phyloP scores from a whole-genome alignment of 2,797 vertebrate genomes.

The Trachops cirrhosus region DNA sequence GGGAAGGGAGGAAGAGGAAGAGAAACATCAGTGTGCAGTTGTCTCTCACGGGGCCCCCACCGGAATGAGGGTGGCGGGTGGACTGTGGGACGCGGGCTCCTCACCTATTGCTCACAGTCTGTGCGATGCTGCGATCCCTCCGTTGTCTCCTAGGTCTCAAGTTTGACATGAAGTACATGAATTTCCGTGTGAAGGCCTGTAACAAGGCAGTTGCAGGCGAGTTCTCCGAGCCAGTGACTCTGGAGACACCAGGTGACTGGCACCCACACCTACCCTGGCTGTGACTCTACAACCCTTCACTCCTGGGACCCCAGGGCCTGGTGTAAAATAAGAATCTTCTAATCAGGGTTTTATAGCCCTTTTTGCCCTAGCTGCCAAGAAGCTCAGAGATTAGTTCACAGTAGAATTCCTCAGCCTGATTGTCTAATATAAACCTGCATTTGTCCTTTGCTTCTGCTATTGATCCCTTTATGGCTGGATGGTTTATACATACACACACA shows the following conservation, averaged over 20 bases:
- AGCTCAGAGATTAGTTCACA: neutral
- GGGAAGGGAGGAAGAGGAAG: no score
- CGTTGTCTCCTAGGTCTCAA: conserved; percentile 87
- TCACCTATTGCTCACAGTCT: neutral
- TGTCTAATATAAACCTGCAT: neutral
- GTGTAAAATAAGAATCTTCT: neutral
- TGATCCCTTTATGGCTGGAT: neutral
- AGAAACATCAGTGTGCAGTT: no score
- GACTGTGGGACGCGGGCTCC: accelerated
- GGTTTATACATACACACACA: neutral
- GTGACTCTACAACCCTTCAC: neutral
- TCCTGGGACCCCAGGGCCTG: neutral
- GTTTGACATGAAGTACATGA: conserved; percentile 96
- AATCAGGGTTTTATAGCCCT: neutral
- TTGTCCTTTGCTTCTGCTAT: neutral
- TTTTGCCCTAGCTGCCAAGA: neutral
- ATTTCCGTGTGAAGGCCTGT: conserved; percentile 94
- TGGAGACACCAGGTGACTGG: conserved; percentile 92
- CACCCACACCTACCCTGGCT: neutral
- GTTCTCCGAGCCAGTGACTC: conserved; percentile 92
- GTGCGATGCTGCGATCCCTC: neutral
- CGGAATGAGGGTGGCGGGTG: neutral
- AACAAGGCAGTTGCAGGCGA: conserved; percentile 97
- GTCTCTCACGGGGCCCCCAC: neutral
- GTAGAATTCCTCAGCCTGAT: neutral